Percentiles rank a stretch among this genome's conserved stretches.
These are phyloP conservation scores for Pionites leucogaster DNA, from an alignment of 2,113 vertebrate species.

Conservation along the genomic window DNA sequence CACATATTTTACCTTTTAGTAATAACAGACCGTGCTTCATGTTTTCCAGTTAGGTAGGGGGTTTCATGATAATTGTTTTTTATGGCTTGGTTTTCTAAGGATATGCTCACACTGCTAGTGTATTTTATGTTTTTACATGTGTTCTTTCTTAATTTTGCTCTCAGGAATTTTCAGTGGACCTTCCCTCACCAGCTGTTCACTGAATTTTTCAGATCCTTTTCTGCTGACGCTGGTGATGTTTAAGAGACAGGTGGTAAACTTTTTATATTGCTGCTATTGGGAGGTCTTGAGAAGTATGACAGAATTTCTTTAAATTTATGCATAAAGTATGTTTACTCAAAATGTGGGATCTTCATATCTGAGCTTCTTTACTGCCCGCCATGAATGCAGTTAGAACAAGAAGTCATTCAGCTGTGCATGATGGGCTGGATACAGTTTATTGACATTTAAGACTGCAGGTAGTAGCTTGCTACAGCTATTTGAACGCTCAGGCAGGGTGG, in stretches of 20 bases:
- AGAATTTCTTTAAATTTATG: neutral
- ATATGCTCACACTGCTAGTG: neutral
- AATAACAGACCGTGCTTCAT: neutral
- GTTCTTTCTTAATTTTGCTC: neutral
- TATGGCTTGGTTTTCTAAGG: neutral
- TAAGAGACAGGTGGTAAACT: neutral
- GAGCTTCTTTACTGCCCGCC: neutral
- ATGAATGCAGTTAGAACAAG: neutral
- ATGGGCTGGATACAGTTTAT: conserved; percentile 12
- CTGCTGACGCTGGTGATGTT: neutral
- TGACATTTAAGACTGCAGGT: conserved; percentile 32
- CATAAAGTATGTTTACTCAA: neutral
- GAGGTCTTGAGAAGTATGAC: neutral
- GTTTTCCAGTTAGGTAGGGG: neutral
- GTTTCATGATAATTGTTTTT: neutral
- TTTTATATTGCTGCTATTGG: neutral
- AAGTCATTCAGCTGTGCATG: neutral
- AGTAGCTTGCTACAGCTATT: conserved; percentile 22
- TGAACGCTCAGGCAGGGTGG: conserved; percentile 5
- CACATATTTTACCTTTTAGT: neutral
- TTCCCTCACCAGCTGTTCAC: neutral
- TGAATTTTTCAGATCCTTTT: conserved; percentile 1
- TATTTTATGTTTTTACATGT: neutral
- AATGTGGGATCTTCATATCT: neutral
- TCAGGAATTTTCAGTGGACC: neutral